Base-by-base conservation (phyloP, 2,113 vertebrate genomes). In the Tragelaphus imberbis region DNA sequence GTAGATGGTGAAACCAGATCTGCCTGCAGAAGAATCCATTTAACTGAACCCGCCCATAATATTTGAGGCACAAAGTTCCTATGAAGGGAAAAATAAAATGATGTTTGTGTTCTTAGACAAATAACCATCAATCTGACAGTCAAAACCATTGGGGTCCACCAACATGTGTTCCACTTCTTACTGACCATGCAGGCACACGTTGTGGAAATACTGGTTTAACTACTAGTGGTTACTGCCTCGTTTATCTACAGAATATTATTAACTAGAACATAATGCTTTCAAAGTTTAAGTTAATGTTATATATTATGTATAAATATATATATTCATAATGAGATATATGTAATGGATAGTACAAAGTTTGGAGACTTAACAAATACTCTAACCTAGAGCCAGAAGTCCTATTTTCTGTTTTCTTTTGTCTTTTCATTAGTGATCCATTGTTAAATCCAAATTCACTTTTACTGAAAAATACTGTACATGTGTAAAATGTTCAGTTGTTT, bases 401-500 rank as follows among this genome's bases (percentile, higher is more conserved):
- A 97, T 98, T 97, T 98, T 98, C 97, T 98, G 98, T 98, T 98
- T 98, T 98, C 98, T 99, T 98, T 97, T 98, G 88, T 98, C 98
- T 97, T 98, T 98, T 97, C 93, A 97, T 97, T 98, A 89, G 91
- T 98, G 98, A 98, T 98, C 98, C 98, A 96, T 99, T 99, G 98
- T 99, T 99, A 98, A 98, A 98, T 99, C 96, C 36, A 98, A 98
- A 98, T 98, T 97, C 96, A 98, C 98, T 99, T 99, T 99, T 99
- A 99, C 98, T 98, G 98, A 99, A 98, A 98, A 98, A 98, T 99
- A 99, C 98, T 99, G 99, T 99, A 99, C 98, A 99, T 99, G 99
- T 99, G 99, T 99, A 99, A 99, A 99, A 99, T 99, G 98, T 99
- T 99, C 98, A 99, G 98, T 99, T 99, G 98, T 98, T 99, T 99